Conservation (phyloP, 2,797 vertebrate genomes). For the Clarias laeviceps region DNA sequence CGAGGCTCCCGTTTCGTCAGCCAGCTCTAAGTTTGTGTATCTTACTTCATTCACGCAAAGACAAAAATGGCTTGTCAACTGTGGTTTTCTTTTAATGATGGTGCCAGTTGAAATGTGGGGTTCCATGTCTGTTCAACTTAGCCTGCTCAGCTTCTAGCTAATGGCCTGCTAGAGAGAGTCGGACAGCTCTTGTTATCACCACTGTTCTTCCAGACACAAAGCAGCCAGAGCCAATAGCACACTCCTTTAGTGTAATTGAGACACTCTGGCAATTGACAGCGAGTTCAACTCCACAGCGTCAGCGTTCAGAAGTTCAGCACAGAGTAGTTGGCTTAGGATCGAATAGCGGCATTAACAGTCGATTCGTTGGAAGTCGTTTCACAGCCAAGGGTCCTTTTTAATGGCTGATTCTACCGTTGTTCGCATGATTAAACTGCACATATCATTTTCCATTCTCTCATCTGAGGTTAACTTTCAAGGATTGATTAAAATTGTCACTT, state of each 20-base stretch:
- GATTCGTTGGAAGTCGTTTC: constrained; percentile 39
- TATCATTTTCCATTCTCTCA: constrained; percentile 55
- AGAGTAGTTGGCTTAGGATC: constrained; percentile 1
- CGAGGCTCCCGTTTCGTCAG: constrained; percentile 23
- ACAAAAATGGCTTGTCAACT: constrained; percentile 36
- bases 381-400: constrained; percentile 54
- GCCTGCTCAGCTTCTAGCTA: constrained; percentile 52
- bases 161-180: constrained; percentile 57
- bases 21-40: constrained; percentile 25
- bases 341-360: constrained; percentile 2
- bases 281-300: neutral
- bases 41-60: constrained; percentile 29
- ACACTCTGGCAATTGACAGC: constrained; percentile 57
- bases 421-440: constrained; percentile 55
- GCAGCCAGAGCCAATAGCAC: constrained; percentile 40
- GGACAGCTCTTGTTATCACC: constrained; percentile 66
- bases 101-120: constrained; percentile 21
- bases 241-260: constrained; percentile 56
- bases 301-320: constrained; percentile 5
- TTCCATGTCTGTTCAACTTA: constrained; percentile 29
- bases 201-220: constrained; percentile 63
- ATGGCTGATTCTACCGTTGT: constrained; percentile 56
- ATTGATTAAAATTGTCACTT: constrained; percentile 54
- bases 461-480: constrained; percentile 64
- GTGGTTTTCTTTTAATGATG: constrained; percentile 50